phyloP scores from a whole-genome alignment of 2,113 vertebrate species.

The Pachycephala philippinensis region DNA sequence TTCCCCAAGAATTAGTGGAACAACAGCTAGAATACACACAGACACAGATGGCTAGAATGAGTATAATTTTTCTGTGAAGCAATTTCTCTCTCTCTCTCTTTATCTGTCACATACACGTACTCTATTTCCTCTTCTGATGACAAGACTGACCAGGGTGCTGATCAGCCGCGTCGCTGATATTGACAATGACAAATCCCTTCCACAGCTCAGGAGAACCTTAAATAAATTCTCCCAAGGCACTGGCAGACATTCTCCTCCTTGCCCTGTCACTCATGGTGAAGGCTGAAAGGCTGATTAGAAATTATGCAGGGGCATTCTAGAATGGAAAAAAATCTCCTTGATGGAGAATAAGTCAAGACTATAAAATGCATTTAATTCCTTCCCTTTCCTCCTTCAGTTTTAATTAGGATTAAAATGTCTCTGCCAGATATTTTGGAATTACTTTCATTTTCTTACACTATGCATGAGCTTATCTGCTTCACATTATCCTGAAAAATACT shows the following conservation, averaged over 20 bases:
- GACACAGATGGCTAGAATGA: background rate
- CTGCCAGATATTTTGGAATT: background rate
- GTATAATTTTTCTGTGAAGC: background rate
- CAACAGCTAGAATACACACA: conserved; percentile 1
- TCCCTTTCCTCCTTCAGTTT: conserved; percentile 6
- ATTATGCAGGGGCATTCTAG: background rate
- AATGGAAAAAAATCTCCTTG: conserved; percentile 6
- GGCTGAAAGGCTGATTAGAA: conserved; percentile 14
- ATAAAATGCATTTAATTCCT: background rate
- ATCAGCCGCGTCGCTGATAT: background rate
- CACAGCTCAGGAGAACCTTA: conserved; percentile 1
- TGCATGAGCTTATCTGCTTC: background rate
- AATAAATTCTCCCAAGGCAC: conserved; percentile 39
- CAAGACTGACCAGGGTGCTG: conserved; percentile 4
- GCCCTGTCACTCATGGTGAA: conserved; percentile 11
- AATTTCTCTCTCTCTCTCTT: background rate
- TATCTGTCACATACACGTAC: background rate
- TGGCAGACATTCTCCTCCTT: background rate
- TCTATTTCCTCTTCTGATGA: background rate
- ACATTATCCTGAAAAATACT: background rate
- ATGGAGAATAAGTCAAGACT: background rate
- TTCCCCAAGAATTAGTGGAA: conserved; percentile 37
- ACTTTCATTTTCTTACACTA: background rate
- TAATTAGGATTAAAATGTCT: conserved; percentile 30
- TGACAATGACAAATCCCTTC: conserved; percentile 51